Base-by-base conservation (phyloP, 2,113 vertebrate species). In the Neolamprologus variostigma region DNA sequence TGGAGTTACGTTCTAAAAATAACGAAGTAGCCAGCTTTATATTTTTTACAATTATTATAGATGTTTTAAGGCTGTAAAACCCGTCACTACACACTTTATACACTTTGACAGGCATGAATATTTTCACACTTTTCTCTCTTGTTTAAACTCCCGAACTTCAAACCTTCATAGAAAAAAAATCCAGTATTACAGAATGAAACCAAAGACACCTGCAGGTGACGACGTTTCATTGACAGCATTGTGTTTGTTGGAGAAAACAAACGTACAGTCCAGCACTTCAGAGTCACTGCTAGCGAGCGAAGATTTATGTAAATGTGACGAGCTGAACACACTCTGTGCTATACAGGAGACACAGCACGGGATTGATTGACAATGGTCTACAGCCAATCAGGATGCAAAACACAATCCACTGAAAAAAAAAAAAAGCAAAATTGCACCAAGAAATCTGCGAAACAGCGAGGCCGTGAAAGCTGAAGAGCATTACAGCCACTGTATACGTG, bases 231-330 rank as follows among this genome's bases (percentile, higher is more conserved):
- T 17, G 14, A 31, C 57, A 61, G 26, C 1, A 0, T 0, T 61
- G 8, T 31, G 57, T 61, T 17, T 61, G 57, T 61, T 61, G 57
- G 14, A 61, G 57, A 31, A 61, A 61, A 31, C 26, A 61, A 61
- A 31, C 8, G 0, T 31, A 31, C 57, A 61, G 26, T 61, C 0
- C 26, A 61, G 26, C 5, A 0, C 55, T 59, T 31, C 26, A 61
- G 26, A 31, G 57, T 31, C 57, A 9, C 14, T 31, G 26, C 26
- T 61, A 61, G 57, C 8, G 2, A 59, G 0, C 2, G 0, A 31
- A 61, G 8, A 61, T 31, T 61, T 31, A 31, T 61, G 26, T 61
- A 61, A 61, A 61, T 61, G 0, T 31, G 5, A 31, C 26, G 6
- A 2, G 57, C 14, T 31, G 57, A 59, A 59, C 2, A 0, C 26